Evolutionary conservation across 2,797 vertebrate species (phyloP).

Genomic region (Phoxinus dragarum): DNA sequence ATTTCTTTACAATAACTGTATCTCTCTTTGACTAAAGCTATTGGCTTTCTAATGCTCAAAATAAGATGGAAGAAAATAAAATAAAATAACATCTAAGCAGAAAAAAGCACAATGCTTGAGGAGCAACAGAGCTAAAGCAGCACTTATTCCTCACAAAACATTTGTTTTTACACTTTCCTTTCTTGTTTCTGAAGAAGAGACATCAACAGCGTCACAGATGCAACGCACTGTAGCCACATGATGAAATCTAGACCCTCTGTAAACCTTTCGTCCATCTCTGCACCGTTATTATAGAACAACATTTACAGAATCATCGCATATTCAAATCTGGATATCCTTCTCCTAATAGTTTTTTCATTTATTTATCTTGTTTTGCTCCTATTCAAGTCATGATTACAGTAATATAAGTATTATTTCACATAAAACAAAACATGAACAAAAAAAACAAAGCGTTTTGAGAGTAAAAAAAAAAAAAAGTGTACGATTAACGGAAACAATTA

Average conservation of each 20-base stretch:
- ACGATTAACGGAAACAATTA: constrained; percentile 52
- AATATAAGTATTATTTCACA: constrained; percentile 29
- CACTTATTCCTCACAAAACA: constrained; percentile 9
- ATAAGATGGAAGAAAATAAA: constrained; percentile 41
- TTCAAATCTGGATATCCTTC: constrained; percentile 20
- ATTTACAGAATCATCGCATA: not conserved
- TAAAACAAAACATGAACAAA: constrained; percentile 74
- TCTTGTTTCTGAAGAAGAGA: constrained; percentile 39
- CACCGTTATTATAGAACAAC: not conserved
- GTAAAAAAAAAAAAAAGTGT: constrained; percentile 62
- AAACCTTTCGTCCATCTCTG: constrained; percentile 37
- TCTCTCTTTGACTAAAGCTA: constrained; percentile 58
- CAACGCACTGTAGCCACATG: constrained; percentile 1
- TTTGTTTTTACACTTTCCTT: constrained; percentile 26
- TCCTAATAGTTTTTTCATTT: constrained; percentile 12
- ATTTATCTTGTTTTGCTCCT: constrained; percentile 3
- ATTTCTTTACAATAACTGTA: constrained; percentile 21
- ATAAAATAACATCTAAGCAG: constrained; percentile 69
- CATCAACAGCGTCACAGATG: not conserved
- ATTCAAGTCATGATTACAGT: constrained; percentile 24
- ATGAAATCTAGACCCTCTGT: constrained; percentile 3
- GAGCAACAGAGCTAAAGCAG: constrained; percentile 43
- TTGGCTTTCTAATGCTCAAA: constrained; percentile 30
- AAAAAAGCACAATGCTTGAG: constrained; percentile 50
- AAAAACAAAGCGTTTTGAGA: constrained; percentile 65